A percentile compares a stretch with the other conserved stretches of the same genome.
Conservation (phyloP, 2,888 invertebrate genomes). For the Tipula lateralis region DNA sequence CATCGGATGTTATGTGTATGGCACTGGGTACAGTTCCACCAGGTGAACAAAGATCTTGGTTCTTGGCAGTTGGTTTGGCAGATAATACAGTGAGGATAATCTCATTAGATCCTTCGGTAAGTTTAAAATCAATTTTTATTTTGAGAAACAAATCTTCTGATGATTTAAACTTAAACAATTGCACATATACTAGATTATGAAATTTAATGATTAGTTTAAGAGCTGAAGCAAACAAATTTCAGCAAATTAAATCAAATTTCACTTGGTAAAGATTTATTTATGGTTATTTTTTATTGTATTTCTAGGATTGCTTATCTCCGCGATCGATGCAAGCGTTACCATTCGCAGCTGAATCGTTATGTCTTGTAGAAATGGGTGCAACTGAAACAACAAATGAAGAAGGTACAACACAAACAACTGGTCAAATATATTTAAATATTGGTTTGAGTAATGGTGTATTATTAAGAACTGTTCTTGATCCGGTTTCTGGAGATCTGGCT, state of each 20-base stretch:
- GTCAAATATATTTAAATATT: slow-evolving; percentile 88
- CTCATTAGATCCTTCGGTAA: slow-evolving; percentile 80
- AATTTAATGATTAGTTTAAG: slow-evolving; percentile 32
- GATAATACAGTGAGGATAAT: slow-evolving; percentile 97
- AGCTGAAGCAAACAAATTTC: slow-evolving; percentile 27
- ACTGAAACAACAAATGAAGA: slow-evolving; percentile 55
- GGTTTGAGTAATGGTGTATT: slow-evolving; percentile 96
- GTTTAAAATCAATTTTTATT: not conserved
- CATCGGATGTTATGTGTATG: slow-evolving; percentile 97
- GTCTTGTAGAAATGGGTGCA: slow-evolving; percentile 89
- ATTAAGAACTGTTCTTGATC: slow-evolving; percentile 88
- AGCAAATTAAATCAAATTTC: not conserved
- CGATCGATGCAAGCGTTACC: slow-evolving; percentile 96
- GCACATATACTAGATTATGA: slow-evolving; percentile 20
- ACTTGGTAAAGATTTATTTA: no score
- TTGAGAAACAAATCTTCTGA: slow-evolving; percentile 39
- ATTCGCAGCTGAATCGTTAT: slow-evolving; percentile 91
- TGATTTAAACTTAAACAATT: not conserved
- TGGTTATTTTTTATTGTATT: no score
- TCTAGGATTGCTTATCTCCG: slow-evolving; percentile 79
- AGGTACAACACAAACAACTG: slow-evolving; percentile 57
- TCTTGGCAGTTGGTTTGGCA: slow-evolving; percentile 90
- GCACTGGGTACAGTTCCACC: slow-evolving; percentile 90
- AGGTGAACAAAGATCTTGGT: slow-evolving; percentile 92
- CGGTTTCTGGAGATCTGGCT: slow-evolving; percentile 91